Percentiles rank a stretch among this genome's conserved stretches.
phyloP scores from a whole-genome alignment of 2,888 invertebrate genomes.

The Coelinius sp. region DNA sequence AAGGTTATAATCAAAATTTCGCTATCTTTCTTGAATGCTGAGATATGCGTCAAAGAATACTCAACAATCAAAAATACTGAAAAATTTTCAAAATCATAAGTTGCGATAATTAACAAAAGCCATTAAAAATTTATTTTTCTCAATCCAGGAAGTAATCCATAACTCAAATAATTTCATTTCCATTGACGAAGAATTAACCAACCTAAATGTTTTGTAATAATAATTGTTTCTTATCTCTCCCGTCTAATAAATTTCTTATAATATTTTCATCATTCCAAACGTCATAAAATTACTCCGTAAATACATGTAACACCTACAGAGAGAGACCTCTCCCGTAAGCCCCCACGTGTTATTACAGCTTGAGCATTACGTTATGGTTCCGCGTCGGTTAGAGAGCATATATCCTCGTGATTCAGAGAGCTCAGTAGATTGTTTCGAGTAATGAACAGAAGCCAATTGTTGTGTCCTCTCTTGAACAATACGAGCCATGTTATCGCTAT shows the following conservation, averaged over 20 bases:
- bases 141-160: background rate
- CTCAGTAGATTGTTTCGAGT: background rate
- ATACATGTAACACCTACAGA: slow-evolving; percentile 1
- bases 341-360: slow-evolving; percentile 1
- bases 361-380: slow-evolving; percentile 17
- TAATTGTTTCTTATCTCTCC: background rate
- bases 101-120: background rate
- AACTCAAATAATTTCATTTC: background rate
- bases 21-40: too few species aligned
- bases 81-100: too few species aligned
- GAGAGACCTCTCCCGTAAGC: too few species aligned
- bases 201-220: background rate
- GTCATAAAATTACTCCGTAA: slow-evolving; percentile 8
- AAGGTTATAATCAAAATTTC: too few species aligned
- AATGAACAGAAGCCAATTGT: slow-evolving; percentile 6
- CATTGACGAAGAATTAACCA: background rate
- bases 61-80: too few species aligned
- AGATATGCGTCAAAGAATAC: too few species aligned
- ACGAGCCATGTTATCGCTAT: background rate
- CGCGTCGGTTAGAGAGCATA: background rate
- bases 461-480: slow-evolving; percentile 9
- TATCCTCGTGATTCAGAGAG: slow-evolving; percentile 10
- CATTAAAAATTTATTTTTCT: too few species aligned
- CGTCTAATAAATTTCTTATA: background rate
- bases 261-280: background rate